A percentile compares a stretch with the other conserved stretches of the same genome.
These are phyloP conservation scores for Bungarus multicinctus DNA, from an alignment of 2,113 vertebrate genomes.

Conservation along the genomic window DNA sequence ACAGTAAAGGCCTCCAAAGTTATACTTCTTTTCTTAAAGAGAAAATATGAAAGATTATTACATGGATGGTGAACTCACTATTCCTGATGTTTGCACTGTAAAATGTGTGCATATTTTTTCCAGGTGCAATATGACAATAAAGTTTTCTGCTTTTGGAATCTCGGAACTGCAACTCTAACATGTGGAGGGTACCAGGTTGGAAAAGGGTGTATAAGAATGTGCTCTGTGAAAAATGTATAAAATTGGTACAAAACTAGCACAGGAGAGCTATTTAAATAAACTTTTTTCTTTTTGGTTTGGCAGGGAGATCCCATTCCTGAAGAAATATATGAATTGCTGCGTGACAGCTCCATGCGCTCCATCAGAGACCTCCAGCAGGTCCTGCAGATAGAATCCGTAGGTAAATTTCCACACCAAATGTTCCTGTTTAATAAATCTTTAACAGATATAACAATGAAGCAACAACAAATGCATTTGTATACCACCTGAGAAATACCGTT, in stretches of 20 bases:
- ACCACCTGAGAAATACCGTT: background rate
- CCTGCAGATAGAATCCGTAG: slow-evolving; percentile 83
- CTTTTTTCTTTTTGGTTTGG: slow-evolving; percentile 46
- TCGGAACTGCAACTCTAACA: background rate
- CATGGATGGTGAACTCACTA: background rate
- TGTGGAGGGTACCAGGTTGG: background rate
- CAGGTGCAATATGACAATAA: background rate
- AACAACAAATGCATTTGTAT: background rate
- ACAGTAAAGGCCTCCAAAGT: background rate
- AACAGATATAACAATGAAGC: background rate
- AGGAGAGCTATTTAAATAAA: slow-evolving; percentile 30
- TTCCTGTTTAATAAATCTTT: slow-evolving; percentile 5
- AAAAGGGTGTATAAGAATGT: background rate
- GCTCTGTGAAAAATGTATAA: background rate
- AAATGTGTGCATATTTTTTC: background rate
- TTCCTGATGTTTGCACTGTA: background rate
- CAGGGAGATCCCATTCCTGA: slow-evolving; percentile 87
- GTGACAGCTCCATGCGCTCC: slow-evolving; percentile 81
- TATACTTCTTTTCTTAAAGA: background rate
- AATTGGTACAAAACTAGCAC: background rate
- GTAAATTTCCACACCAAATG: slow-evolving; percentile 77
- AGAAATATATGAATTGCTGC: slow-evolving; percentile 87
- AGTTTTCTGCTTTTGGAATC: background rate
- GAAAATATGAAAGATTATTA: background rate
- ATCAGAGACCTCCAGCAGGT: slow-evolving; percentile 87